Conservation (phyloP, 2,797 vertebrate genomes). For the Tauraco hartlaubi region DNA sequence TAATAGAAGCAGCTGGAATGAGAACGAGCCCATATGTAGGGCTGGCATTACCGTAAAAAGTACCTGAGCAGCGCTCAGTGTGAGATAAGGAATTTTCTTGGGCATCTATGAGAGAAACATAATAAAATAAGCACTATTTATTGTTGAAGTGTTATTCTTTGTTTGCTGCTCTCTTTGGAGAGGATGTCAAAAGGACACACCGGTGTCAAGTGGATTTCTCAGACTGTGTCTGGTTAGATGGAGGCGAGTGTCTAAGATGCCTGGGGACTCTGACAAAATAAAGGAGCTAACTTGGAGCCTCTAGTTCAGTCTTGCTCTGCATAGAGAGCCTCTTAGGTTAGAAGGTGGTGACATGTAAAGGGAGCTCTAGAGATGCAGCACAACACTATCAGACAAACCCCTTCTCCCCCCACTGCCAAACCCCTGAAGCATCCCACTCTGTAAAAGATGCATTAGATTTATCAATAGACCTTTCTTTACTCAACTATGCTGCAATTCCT, state of each 20-base stretch:
- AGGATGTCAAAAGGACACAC: not conserved
- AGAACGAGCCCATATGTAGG: not conserved
- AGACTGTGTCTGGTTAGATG: not conserved
- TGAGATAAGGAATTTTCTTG: not conserved
- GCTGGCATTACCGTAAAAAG: not conserved
- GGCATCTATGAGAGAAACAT: not conserved
- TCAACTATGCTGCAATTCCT: constrained; percentile 37
- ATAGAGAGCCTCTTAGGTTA: not conserved
- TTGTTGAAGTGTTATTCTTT: not conserved
- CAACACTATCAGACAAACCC: not conserved
- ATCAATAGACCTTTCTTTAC: constrained; percentile 66
- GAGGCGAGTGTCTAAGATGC: not conserved
- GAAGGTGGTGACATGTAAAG: constrained; percentile 23
- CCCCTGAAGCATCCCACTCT: constrained; percentile 24
- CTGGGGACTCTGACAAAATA: not conserved
- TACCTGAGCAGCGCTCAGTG: not conserved
- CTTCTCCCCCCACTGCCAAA: not conserved
- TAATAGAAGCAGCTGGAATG: not conserved
- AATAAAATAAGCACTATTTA: not conserved
- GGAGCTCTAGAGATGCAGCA: constrained; percentile 12
- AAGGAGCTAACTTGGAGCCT: not conserved
- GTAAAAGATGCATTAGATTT: constrained; percentile 47
- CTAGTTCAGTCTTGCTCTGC: not conserved
- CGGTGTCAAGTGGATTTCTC: not conserved
- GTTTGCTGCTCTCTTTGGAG: not conserved